phyloP scores from a whole-genome alignment of 2,797 vertebrate genomes.

The Crenuchus spilurus region DNA sequence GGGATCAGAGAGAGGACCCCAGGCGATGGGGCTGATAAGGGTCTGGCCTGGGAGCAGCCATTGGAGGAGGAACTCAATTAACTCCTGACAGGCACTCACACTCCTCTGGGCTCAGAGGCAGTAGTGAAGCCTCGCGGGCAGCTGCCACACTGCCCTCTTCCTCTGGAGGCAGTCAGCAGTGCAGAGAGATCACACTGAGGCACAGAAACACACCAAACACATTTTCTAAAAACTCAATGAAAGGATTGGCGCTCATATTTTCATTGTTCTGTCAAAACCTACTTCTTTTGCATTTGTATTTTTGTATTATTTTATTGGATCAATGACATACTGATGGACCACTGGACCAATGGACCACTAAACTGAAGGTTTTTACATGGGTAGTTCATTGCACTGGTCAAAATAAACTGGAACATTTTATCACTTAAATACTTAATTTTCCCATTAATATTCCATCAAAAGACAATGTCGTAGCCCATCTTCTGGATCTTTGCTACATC shows the following conservation, averaged over 20 bases:
- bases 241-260: too few species aligned
- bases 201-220: background rate
- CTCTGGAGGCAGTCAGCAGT: constrained; percentile 63
- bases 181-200: constrained; percentile 12
- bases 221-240: constrained; percentile 30
- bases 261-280: background rate
- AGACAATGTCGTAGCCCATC: too few species aligned
- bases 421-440: too few species aligned
- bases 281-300: too few species aligned
- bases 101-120: constrained; percentile 56
- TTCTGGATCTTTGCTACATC: too few species aligned
- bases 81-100: constrained; percentile 78
- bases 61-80: constrained; percentile 82
- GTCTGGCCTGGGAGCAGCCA: constrained; percentile 76
- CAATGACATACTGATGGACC: too few species aligned
- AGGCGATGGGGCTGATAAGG: constrained; percentile 80
- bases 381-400: too few species aligned
- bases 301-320: too few species aligned
- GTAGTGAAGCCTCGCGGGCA: constrained; percentile 68
- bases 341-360: too few species aligned
- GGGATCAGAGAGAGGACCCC: constrained; percentile 74
- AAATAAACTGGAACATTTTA: too few species aligned
- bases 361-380: too few species aligned
- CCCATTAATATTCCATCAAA: too few species aligned
- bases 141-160: constrained; percentile 73